A percentile compares a stretch with the other conserved stretches of the same genome.
Conservation (phyloP, 2,888 invertebrate species). For the Rhagonycha lutea region DNA sequence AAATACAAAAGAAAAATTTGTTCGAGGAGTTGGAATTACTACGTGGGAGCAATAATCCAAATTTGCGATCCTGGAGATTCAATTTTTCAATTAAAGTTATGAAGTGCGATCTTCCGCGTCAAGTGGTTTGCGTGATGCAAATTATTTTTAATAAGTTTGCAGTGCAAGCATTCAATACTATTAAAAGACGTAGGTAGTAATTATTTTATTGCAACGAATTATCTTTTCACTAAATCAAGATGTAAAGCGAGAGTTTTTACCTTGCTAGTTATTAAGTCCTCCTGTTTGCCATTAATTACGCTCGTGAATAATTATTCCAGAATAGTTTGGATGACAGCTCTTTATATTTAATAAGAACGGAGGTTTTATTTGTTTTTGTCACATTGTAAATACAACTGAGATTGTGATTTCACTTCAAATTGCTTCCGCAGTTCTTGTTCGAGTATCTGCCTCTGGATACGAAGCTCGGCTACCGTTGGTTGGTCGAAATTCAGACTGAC, state of each 20-base stretch:
- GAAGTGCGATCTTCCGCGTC: not conserved
- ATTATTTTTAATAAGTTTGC: not conserved
- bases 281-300: not conserved
- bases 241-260: not conserved
- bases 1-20: not conserved
- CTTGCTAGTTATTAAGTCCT: not conserved
- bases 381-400: slow-evolving; percentile 5
- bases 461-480: not conserved
- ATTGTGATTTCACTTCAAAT: slow-evolving; percentile 11
- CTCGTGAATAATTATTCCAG: not conserved
- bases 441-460: not conserved
- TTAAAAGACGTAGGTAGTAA: not conserved
- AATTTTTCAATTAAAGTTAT: not conserved
- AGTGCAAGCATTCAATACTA: not conserved
- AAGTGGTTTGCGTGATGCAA: not conserved
- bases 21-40: not conserved
- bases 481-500: slow-evolving; percentile 2
- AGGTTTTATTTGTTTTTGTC: slow-evolving; percentile 4
- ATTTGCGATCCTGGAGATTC: not conserved
- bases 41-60: not conserved
- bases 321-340: not conserved
- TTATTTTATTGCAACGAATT: not conserved
- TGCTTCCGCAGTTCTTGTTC: slow-evolving; percentile 16
- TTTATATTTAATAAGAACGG: not conserved
- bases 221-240: not conserved